These are phyloP conservation scores for Zaprionus nigranus DNA, from an alignment of 1,140 invertebrate species.

Conservation along the genomic window DNA sequence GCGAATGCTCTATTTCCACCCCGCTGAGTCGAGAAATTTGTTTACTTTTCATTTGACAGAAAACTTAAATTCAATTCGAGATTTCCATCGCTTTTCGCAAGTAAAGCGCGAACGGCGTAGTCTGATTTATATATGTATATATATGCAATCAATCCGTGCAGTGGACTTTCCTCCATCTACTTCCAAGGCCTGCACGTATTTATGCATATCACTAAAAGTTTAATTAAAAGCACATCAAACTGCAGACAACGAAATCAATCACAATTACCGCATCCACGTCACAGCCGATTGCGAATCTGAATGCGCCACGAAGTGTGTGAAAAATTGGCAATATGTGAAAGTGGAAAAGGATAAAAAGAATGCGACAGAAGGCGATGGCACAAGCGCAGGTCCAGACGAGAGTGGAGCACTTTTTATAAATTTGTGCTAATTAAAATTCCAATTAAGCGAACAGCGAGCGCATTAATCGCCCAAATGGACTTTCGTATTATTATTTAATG, in stretches of 20 bases:
- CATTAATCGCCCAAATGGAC: conserved; percentile 1
- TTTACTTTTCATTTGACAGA: conserved; percentile 72
- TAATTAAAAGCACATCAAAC: conserved; percentile 78
- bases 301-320: conserved; percentile 19
- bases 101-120: conserved; percentile 17
- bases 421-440: conserved; percentile 67
- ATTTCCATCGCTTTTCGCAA: conserved; percentile 43
- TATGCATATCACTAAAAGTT: conserved; percentile 69
- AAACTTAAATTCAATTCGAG: conserved; percentile 57
- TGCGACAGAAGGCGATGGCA: conserved; percentile 16
- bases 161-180: background rate
- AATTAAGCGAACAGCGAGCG: conserved; percentile 23
- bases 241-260: conserved; percentile 72
- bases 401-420: conserved; percentile 30
- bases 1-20: conserved; percentile 38
- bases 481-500: conserved; percentile 19
- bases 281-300: background rate
- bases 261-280: conserved; percentile 59
- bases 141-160: conserved; percentile 22
- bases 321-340: conserved; percentile 60
- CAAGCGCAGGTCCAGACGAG: background rate
- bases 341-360: conserved; percentile 52
- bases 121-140: conserved; percentile 6
- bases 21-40: conserved; percentile 45
- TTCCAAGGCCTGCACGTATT: conserved; percentile 38